Conservation (phyloP, 53 echinoderm and acorn worm species). For the Glandiceps talaboti region DNA sequence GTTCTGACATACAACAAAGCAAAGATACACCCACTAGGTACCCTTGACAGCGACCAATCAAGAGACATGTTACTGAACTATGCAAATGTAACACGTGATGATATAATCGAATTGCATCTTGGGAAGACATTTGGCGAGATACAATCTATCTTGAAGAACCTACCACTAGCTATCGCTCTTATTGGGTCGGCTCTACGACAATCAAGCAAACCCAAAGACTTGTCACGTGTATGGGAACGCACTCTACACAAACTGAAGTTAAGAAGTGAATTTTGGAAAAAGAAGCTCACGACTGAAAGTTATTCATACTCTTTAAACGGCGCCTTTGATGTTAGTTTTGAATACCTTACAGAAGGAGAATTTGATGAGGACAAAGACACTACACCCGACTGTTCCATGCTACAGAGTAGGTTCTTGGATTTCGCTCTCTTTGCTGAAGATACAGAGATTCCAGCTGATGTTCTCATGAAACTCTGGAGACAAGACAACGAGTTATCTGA, state of each 20-base stretch:
- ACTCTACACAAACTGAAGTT: not conserved
- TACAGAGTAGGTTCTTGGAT: not conserved
- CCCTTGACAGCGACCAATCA: not conserved
- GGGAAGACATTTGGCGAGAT: not conserved
- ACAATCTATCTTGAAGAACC: not conserved
- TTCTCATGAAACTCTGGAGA: not conserved
- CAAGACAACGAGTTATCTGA: not conserved
- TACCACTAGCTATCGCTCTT: not conserved
- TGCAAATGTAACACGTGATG: not conserved
- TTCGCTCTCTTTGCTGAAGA: not conserved
- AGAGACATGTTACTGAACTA: not conserved
- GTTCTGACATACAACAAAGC: not conserved
- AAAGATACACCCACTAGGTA: not conserved
- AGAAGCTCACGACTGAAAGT: not conserved
- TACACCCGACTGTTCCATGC: too few species aligned
- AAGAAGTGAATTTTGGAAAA: not conserved
- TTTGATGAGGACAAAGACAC: not conserved
- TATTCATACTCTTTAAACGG: not conserved
- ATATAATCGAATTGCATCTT: not conserved
- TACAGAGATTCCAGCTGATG: not conserved
- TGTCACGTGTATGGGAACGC: not conserved
- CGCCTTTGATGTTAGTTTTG: not conserved
- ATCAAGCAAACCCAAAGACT: not conserved
- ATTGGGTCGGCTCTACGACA: not conserved
- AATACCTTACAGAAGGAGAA: not conserved